These are phyloP conservation scores for Cerceris ruficornis DNA, from an alignment of 2,888 invertebrate genomes.

Conservation along the genomic window DNA sequence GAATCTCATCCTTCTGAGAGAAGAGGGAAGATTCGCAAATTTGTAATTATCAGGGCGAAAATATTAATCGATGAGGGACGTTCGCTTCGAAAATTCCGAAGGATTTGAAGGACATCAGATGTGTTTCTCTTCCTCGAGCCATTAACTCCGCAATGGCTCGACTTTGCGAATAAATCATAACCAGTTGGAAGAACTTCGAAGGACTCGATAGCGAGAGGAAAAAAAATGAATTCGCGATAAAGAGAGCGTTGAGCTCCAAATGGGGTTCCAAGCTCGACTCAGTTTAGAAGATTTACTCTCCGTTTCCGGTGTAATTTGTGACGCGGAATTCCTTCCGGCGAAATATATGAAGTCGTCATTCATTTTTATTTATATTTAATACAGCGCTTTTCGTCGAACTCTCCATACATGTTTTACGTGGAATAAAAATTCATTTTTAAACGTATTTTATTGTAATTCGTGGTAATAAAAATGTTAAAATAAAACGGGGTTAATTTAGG, in stretches of 20 bases:
- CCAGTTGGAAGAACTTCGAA: neutral
- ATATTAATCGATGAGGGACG: too few species aligned
- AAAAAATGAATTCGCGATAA: conserved; percentile 3
- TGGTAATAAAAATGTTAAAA: too few species aligned
- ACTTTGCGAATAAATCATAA: conserved; percentile 23
- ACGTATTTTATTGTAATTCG: too few species aligned
- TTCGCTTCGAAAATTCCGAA: neutral
- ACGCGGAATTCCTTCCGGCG: neutral
- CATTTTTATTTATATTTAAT: too few species aligned
- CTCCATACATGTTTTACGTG: too few species aligned
- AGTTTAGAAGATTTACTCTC: neutral
- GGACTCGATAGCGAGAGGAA: neutral
- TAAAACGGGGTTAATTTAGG: too few species aligned
- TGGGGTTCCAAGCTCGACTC: neutral
- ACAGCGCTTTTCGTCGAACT: too few species aligned
- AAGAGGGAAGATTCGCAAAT: too few species aligned
- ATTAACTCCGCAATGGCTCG: conserved; percentile 1
- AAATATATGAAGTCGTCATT: neutral
- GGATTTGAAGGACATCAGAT: neutral
- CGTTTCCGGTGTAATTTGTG: neutral
- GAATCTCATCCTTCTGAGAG: too few species aligned
- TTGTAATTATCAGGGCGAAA: too few species aligned
- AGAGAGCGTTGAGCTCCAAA: neutral
- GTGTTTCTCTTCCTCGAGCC: conserved; percentile 7
- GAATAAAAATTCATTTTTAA: too few species aligned